Evolutionary conservation across 2,797 vertebrate species (phyloP).

Genomic region (Cuculus canorus): DNA sequence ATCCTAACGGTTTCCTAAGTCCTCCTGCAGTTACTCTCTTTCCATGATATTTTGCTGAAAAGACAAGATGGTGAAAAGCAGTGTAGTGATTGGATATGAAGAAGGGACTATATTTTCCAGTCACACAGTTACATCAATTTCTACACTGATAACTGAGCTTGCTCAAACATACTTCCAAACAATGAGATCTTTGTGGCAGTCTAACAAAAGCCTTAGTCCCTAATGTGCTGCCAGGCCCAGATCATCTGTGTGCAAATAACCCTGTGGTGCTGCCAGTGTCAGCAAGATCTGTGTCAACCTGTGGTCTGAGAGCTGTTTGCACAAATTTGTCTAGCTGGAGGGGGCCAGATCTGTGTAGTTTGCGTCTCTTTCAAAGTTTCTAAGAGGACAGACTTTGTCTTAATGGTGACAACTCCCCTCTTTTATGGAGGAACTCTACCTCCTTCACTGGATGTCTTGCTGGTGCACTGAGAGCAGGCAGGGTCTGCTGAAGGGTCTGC

Average conservation of each 20-base stretch:
- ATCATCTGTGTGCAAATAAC: neutral
- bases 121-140: neutral
- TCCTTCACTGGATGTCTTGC: neutral
- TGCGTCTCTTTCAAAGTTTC: neutral
- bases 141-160: neutral
- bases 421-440: neutral
- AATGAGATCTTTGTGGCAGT: neutral
- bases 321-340: neutral
- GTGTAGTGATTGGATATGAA: neutral
- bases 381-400: neutral
- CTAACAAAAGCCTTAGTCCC: neutral
- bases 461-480: neutral
- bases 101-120: neutral
- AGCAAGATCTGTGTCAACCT: neutral
- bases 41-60: neutral
- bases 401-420: fast-evolving
- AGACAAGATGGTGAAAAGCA: neutral
- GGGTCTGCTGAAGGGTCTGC: neutral
- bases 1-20: neutral
- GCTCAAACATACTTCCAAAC: neutral
- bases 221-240: neutral
- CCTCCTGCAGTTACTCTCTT: neutral
- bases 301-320: neutral
- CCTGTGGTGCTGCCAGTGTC: neutral
- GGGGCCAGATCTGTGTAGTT: neutral